These are phyloP conservation scores for Hypomecis punctinalis DNA, from an alignment of 2,888 invertebrate species.

Conservation along the genomic window DNA sequence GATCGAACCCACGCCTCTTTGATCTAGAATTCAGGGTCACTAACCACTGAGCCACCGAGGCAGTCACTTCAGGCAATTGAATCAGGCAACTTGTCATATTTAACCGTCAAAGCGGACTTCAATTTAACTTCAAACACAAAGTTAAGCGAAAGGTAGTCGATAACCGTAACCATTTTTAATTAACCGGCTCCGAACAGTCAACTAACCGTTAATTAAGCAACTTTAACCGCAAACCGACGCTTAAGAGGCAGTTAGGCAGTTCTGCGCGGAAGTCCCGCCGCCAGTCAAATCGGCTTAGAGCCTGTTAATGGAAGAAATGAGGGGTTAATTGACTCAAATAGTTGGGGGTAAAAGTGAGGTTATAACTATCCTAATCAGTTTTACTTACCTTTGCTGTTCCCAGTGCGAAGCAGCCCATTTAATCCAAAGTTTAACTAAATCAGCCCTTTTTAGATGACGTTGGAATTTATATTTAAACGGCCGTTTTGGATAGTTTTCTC, in stretches of 20 bases:
- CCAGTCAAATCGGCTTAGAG: conserved; percentile 22
- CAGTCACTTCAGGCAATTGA: too few species aligned
- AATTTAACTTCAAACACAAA: conserved; percentile 5
- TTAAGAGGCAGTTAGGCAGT: conserved; percentile 24
- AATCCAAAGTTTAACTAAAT: too few species aligned
- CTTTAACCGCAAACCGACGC: conserved; percentile 19
- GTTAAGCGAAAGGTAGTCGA: conserved; percentile 1
- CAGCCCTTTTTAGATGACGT: too few species aligned
- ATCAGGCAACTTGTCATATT: too few species aligned
- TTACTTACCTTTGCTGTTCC: not conserved
- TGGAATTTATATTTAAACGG: too few species aligned
- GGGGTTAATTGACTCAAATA: conserved; percentile 24
- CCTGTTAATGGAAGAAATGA: conserved; percentile 15
- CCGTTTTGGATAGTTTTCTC: too few species aligned
- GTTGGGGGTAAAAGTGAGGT: conserved; percentile 15
- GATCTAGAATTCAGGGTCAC: too few species aligned
- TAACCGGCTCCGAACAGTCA: conserved; percentile 8
- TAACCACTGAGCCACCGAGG: too few species aligned
- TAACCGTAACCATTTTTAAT: conserved; percentile 27
- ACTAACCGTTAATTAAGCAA: conserved; percentile 28
- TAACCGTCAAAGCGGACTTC: not conserved
- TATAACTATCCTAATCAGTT: conserved; percentile 7
- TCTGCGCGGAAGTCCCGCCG: conserved; percentile 15
- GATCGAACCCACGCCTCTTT: too few species aligned
- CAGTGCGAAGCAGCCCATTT: not conserved